Percentiles rank a stretch among this genome's conserved stretches.
phyloP scores from a whole-genome alignment of 2,888 invertebrate species.

The Diloba caeruleocephala region DNA sequence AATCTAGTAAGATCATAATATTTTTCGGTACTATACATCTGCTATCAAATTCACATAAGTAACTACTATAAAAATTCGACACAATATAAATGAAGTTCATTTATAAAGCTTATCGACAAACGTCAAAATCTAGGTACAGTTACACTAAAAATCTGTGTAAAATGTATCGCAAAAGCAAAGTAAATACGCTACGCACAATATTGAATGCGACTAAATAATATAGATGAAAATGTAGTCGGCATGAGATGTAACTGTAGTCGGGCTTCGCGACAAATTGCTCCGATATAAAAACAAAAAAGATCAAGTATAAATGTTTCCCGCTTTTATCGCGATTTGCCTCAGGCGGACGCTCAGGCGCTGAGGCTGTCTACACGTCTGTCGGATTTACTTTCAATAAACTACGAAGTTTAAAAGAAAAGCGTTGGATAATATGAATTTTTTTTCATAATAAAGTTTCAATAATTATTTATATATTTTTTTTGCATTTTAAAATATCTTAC shows the following conservation, averaged over 20 bases:
- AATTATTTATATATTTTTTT: too few relatives aligned
- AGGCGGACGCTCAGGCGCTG: slow-evolving; percentile 14
- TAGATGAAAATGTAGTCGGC: slow-evolving; percentile 31
- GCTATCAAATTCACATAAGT: too few relatives aligned
- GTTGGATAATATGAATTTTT: not conserved
- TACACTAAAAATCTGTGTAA: slow-evolving; percentile 12
- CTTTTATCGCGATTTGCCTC: slow-evolving; percentile 55
- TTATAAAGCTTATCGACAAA: too few relatives aligned
- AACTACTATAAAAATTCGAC: too few relatives aligned
- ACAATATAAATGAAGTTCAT: too few relatives aligned
- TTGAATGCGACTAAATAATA: slow-evolving; percentile 42
- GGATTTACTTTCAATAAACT: slow-evolving; percentile 7
- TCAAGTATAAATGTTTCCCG: slow-evolving; percentile 63
- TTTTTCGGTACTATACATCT: too few relatives aligned
- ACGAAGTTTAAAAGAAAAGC: not conserved
- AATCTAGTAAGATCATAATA: too few relatives aligned
- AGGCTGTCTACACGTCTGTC: slow-evolving; percentile 26
- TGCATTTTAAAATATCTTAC: too few relatives aligned
- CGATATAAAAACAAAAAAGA: slow-evolving; percentile 62
- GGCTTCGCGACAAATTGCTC: slow-evolving; percentile 61
- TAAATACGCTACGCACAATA: slow-evolving; percentile 28
- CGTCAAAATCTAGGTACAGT: too few relatives aligned
- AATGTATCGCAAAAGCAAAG: slow-evolving; percentile 29
- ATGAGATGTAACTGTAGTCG: slow-evolving; percentile 23
- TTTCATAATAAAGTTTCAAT: too few relatives aligned